A percentile compares a stretch with the other conserved stretches of the same genome.
Evolutionary conservation across 2,113 vertebrate species (phyloP).

Genomic region (Leptobrachium leishanense): DNA sequence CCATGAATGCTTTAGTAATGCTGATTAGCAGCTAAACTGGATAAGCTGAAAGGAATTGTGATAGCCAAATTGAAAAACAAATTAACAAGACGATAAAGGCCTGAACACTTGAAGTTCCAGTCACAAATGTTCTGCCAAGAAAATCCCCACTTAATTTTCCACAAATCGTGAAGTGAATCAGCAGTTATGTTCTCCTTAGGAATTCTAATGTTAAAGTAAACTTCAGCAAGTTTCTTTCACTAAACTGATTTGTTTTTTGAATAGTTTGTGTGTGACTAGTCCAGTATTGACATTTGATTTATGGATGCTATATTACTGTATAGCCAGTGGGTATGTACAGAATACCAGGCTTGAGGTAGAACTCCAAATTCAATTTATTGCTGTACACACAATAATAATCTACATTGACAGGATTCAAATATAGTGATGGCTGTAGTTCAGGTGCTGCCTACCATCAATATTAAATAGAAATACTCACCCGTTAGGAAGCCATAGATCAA

Average conservation of each 20-base stretch:
- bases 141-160: neutral
- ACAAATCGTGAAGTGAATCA: neutral
- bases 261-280: neutral
- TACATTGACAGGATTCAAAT: too few species aligned
- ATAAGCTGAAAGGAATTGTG: slow-evolving; percentile 20
- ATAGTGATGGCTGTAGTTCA: too few species aligned
- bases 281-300: neutral
- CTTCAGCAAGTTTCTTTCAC: too few species aligned
- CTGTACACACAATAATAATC: too few species aligned
- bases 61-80: slow-evolving; percentile 12
- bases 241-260: neutral
- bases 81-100: slow-evolving; percentile 23
- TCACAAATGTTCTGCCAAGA: neutral
- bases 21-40: slow-evolving; percentile 24
- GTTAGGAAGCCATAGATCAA: too few species aligned
- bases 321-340: too few species aligned
- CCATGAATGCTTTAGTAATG: slow-evolving; percentile 15
- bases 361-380: too few species aligned
- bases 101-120: neutral
- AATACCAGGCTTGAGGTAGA: too few species aligned
- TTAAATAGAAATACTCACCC: too few species aligned
- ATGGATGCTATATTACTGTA: too few species aligned
- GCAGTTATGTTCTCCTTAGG: neutral
- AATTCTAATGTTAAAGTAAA: neutral
- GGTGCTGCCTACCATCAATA: too few species aligned